phyloP scores from a whole-genome alignment of 2,797 vertebrate genomes.

The Naso thynnoides region DNA sequence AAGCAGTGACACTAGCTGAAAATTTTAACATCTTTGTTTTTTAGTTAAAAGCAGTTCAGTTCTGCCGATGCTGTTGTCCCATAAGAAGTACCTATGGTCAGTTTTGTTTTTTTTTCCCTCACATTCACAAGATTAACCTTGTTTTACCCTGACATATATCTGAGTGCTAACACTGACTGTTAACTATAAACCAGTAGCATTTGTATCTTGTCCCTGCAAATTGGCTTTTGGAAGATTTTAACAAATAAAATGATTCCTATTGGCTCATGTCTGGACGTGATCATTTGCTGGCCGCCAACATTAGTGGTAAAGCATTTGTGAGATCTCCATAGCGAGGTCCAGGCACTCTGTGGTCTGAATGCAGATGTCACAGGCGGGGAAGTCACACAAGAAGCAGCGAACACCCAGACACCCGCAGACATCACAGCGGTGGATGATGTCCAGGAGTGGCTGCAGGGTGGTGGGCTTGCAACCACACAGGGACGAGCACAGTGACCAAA shows the following conservation, averaged over 20 bases:
- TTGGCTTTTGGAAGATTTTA: conserved; percentile 64
- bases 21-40: conserved; percentile 11
- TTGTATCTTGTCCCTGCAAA: conserved; percentile 54
- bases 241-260: conserved; percentile 70
- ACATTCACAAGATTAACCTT: conserved; percentile 30
- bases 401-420: conserved; percentile 41
- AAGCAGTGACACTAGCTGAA: too few relatives aligned
- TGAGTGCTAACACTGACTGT: conserved; percentile 64
- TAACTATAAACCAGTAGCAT: conserved; percentile 47
- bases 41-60: conserved; percentile 26
- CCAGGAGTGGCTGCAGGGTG: conserved; percentile 67
- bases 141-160: conserved; percentile 35
- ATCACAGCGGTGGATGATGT: conserved; percentile 55
- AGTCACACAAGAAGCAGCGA: conserved; percentile 67
- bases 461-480: conserved; percentile 71
- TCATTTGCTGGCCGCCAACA: neutral
- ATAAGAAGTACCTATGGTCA: conserved; percentile 7
- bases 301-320: conserved; percentile 85
- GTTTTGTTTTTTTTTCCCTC: conserved; percentile 16
- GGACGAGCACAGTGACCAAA: conserved; percentile 70
- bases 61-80: neutral
- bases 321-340: conserved; percentile 86
- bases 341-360: conserved; percentile 83
- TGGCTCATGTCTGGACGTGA: conserved; percentile 38
- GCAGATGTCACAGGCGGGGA: conserved; percentile 75